Evolutionary conservation across 1,140 invertebrate species (phyloP), one percentile per base, ranked within the genome.

Genomic region (Mycetomoellerius zeteki): DNA sequence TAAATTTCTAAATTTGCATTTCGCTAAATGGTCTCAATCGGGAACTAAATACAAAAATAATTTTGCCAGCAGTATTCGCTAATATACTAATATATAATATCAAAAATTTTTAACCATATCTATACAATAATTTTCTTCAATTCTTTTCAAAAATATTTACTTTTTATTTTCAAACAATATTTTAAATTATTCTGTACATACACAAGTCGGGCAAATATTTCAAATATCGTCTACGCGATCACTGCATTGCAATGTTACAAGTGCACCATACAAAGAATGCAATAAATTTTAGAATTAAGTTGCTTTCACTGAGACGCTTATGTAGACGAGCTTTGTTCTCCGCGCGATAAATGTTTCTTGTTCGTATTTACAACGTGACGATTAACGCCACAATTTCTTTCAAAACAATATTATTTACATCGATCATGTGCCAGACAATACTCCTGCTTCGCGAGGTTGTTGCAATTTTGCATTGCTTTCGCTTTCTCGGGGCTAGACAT

Each of bases 331-430:
- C 43, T 54, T 62, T 80, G 33, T 88, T 89, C 12, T 88, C 50
- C 1, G 85, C 76, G 19, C 14, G 27, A 85, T 37, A 85, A 73
- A 73, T 75, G 54, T 65, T 75, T 67, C 50, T 85, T 72, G 65
- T 65, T 75, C 56, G n/a, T 89, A 58, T 89, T 86, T 85, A 37
- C 62, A 75, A 71, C 16, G 33, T 84, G 65, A 54, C 33, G 85
- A 43, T 14, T 27, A 27, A 69, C 58, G 30, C 10, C 16, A 16
- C 12, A 10, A 69, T 69, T 75, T 56, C 12, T 87, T 62, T n/a
- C 64, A 33, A 52, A 87, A 84, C 52, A 43, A 21, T 85, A 78
- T 88, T 89, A 89, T 89, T 89, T 89, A 90, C 86, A 85, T 85
- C 56, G 47, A 82, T 84, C 58, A 58, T 73, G 27, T 60, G 71